These are phyloP conservation scores for Porphyrio hochstetteri DNA, from an alignment of 2,113 vertebrate genomes.

Conservation along the genomic window DNA sequence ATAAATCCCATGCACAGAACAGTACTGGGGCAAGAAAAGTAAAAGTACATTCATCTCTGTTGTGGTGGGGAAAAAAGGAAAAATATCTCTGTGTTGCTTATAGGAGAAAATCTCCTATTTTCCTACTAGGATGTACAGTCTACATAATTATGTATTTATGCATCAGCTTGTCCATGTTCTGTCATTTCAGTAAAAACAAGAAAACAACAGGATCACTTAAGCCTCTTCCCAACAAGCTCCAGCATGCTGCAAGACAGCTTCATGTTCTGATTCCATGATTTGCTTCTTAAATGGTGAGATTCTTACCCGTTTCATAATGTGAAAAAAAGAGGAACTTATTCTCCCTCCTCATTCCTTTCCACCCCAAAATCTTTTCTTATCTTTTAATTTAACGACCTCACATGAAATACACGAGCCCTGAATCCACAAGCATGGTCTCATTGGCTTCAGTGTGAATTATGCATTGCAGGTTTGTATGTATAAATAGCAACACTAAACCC, in stretches of 20 bases:
- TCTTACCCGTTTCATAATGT: conserved; percentile 9
- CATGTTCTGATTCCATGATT: neutral
- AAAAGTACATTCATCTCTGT: too few species aligned
- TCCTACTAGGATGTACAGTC: neutral
- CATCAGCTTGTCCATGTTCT: neutral
- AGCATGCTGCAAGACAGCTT: conserved; percentile 18
- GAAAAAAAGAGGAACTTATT: neutral
- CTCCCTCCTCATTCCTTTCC: neutral
- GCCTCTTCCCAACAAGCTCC: conserved; percentile 33
- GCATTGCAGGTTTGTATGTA: neutral
- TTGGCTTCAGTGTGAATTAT: neutral
- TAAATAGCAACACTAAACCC: conserved; percentile 24
- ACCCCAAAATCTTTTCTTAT: neutral
- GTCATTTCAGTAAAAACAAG: neutral
- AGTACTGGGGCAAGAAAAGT: neutral
- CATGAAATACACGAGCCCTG: neutral
- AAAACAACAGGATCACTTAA: neutral
- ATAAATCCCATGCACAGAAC: neutral
- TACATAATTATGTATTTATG: neutral
- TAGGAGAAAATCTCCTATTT: neutral
- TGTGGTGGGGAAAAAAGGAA: neutral
- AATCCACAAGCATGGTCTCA: neutral
- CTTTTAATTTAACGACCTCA: conserved; percentile 4
- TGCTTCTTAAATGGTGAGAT: conserved; percentile 10
- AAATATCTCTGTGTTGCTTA: neutral